Evolutionary conservation across 35 echinoderm and acorn worm genomes (phyloP), one percentile per base, ranked within the genome.

Genomic region (Strongylocentrotus purpuratus): DNA sequence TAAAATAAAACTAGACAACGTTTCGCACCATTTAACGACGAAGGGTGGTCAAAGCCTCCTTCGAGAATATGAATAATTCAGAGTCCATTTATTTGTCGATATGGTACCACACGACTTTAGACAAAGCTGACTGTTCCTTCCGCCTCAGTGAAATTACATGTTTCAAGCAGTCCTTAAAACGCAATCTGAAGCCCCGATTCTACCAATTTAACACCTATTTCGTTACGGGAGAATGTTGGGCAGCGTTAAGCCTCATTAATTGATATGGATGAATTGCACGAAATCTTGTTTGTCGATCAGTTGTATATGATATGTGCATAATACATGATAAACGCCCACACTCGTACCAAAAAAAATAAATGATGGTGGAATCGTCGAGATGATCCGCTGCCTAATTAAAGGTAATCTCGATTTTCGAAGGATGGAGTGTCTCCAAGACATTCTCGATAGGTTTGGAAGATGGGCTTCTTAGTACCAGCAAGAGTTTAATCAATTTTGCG

Each of bases 221-320:
- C n/a, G 65, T 78, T n/a, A 78, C 8, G 5, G 6, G 65, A n/a
- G 50, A 55, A 55, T 55, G 50, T 55, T 55, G 61, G 20, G 65
- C 65, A n/a, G 65, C 28, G 65, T n/a, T 78, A 78, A 55, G 50
- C 50, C 50, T 55, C 50, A 12, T 55, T 55, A 15, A 55, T 14
- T 55, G 50, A 55, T 2, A 78, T 78, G 65, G 65, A 78, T 78
- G 22, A 8, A 7, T 78, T 78, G n/a, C 65, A 78, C 22, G 65
- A 78, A 78, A 78, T 78, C 65, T 78, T 78, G 65, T 78, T 78
- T 78, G 65, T 78, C 65, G 65, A 78, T 78, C 65, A 78, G 20
- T 78, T 78, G 2, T 22, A 22, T 78, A 28, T 28, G 17, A 9
- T 9, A 78, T 78, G 20, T 78, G 25, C 61, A 78, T 78, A 28